These are phyloP conservation scores for Drosophila borborema DNA, from an alignment of 2,888 invertebrate genomes.

Conservation along the genomic window DNA sequence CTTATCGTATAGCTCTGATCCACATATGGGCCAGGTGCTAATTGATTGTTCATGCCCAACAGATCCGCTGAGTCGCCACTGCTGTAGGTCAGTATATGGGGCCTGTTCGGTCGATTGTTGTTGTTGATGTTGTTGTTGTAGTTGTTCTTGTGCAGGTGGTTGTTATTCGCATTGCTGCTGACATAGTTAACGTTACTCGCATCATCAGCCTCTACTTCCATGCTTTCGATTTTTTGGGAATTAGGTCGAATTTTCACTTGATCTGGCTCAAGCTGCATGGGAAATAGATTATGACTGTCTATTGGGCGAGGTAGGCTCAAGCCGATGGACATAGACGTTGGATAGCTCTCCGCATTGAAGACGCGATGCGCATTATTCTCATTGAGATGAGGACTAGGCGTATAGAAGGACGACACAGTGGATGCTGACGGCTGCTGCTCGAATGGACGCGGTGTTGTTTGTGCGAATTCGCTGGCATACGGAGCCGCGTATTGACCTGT, in stretches of 20 bases:
- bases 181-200: slow-evolving; percentile 58
- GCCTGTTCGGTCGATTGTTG: slow-evolving; percentile 28
- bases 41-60: slow-evolving; percentile 67
- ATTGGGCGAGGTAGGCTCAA: slow-evolving; percentile 63
- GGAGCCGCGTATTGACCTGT: slow-evolving; percentile 63
- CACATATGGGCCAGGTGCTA: slow-evolving; percentile 62
- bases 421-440: slow-evolving; percentile 70
- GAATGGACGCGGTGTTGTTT: slow-evolving; percentile 66
- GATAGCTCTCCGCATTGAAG: slow-evolving; percentile 79
- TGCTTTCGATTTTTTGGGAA: slow-evolving; percentile 81
- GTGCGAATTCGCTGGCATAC: slow-evolving; percentile 61
- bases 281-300: slow-evolving; percentile 56
- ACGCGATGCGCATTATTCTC: slow-evolving; percentile 82
- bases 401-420: slow-evolving; percentile 77
- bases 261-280: slow-evolving; percentile 68
- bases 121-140: slow-evolving; percentile 32
- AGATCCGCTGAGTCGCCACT: slow-evolving; percentile 38
- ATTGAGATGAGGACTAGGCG: slow-evolving; percentile 83
- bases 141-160: slow-evolving; percentile 13
- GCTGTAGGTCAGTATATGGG: slow-evolving; percentile 72
- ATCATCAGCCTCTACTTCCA: slow-evolving; percentile 70
- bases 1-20: slow-evolving; percentile 52
- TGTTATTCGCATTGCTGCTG: slow-evolving; percentile 54
- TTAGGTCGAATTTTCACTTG: slow-evolving; percentile 82
- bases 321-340: slow-evolving; percentile 39